phyloP scores from a whole-genome alignment of 1,140 invertebrate species.

The Chironomus striatipennis region DNA sequence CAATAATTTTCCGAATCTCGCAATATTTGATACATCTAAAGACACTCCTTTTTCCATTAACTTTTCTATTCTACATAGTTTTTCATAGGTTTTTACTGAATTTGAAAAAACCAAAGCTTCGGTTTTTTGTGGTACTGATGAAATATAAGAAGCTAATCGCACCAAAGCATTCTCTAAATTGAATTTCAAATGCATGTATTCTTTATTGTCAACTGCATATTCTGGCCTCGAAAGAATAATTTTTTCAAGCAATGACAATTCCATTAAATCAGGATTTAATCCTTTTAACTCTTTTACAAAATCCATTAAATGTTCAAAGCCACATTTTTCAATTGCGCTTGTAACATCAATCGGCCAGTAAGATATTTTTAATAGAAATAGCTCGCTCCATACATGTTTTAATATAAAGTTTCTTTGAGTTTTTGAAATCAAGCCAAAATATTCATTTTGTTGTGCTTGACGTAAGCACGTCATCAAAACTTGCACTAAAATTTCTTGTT shows the following conservation, averaged over 20 bases:
- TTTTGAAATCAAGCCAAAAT: conserved; percentile 42
- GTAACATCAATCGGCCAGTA: conserved; percentile 50
- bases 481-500: conserved; percentile 42
- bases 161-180: conserved; percentile 34
- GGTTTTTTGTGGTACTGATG: conserved; percentile 18
- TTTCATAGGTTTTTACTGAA: conserved; percentile 28
- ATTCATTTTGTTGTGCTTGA: conserved; percentile 45
- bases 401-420: conserved; percentile 48
- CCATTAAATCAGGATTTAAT: conserved; percentile 46
- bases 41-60: no score
- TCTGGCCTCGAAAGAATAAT: conserved; percentile 44
- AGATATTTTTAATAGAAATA: conserved; percentile 49
- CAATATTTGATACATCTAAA: no score
- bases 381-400: conserved; percentile 47
- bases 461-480: conserved; percentile 47
- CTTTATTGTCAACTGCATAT: conserved; percentile 31
- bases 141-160: conserved; percentile 34
- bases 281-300: conserved; percentile 37
- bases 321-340: conserved; percentile 36
- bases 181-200: conserved; percentile 31
- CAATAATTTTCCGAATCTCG: conserved; percentile 36
- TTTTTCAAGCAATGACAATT: conserved; percentile 53
- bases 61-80: conserved; percentile 25
- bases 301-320: conserved; percentile 34
- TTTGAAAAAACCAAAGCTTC: background rate